Evolutionary conservation across 1,140 invertebrate species (phyloP), one percentile per base, ranked within the genome.

Genomic region (Euwallacea fornicatus): DNA sequence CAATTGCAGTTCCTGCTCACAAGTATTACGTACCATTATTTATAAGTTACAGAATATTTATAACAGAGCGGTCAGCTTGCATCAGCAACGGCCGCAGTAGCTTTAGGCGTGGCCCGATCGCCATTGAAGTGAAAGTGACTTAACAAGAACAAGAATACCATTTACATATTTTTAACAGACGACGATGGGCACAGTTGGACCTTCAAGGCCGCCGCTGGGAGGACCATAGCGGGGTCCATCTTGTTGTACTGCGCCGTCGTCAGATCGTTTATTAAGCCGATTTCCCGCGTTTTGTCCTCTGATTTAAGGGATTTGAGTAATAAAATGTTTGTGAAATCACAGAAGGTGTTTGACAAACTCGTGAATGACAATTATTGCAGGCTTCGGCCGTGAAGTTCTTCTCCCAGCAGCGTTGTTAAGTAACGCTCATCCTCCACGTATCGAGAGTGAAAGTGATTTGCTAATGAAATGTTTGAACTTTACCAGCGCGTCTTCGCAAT

Each of bases 381-480:
- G 21, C 21, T 33, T 33, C 21, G 21, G 21, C 21, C 21, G 21
- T 2, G 21, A 33, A 33, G 21, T 33, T 33, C 21, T 33, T 33
- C 21, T 33, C 21, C 21, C 21, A 1, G 21, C 21, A 33, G 21
- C 21, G 1, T 33, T 33, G 43, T 61, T 61, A 61, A 4, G 42
- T 61, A 61, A 61, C 59, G 42, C 13, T 15, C 62, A 64, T 13
- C 62, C 58, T 60, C 58, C 62, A 50, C 62, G 47, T n/a, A 47
- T 47, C 42, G 42, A 63, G 11, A 66, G 64, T 66, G 64, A 66
- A 66, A 66, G 64, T 66, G 64, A 46, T 41, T 66, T 66, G 42
- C 64, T 66, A 66, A 64, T 64, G 62, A 42, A 66, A 42, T 66
- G 55, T 66, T 66, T 66, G 64, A 66, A 66, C 64, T 66, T 66